A percentile compares a stretch with the other conserved stretches of the same genome.
phyloP scores from a whole-genome alignment of 1,140 invertebrate genomes.

The Armadillidium nasatum region DNA sequence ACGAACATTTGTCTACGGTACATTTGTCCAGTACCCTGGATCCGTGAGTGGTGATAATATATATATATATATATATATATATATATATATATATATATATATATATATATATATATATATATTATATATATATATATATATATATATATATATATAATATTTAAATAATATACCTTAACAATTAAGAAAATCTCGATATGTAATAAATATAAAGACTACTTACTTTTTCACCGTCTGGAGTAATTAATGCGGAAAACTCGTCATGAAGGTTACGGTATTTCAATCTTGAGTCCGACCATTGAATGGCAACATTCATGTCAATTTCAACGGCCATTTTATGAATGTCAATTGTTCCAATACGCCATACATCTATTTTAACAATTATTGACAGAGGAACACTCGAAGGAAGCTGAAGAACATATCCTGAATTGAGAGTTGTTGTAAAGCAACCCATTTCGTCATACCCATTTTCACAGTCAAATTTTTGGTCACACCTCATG shows the following conservation, averaged over 20 bases:
- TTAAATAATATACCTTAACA: no score
- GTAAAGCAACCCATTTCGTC: slow-evolving; percentile 62
- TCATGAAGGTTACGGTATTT: background rate
- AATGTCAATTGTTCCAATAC: background rate
- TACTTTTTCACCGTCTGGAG: background rate
- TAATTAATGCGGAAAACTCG: background rate
- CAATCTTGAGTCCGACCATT: background rate
- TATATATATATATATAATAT: no score
- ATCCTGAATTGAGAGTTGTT: slow-evolving; percentile 1
- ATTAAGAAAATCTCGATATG: no score
- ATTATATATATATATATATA: no score
- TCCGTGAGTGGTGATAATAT: no score
- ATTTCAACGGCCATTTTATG: background rate
- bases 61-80: no score
- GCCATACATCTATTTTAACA: background rate
- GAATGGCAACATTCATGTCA: background rate
- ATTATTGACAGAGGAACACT: background rate
- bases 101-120: no score
- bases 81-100: no score
- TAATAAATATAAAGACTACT: background rate
- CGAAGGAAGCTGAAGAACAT: background rate
- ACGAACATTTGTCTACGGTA: no score
- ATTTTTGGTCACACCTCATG: slow-evolving; percentile 58
- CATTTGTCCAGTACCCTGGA: no score
- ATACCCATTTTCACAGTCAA: slow-evolving; percentile 63